These are phyloP conservation scores for Anoncus sp. DNA, from an alignment of 2,888 invertebrate species.

Conservation along the genomic window DNA sequence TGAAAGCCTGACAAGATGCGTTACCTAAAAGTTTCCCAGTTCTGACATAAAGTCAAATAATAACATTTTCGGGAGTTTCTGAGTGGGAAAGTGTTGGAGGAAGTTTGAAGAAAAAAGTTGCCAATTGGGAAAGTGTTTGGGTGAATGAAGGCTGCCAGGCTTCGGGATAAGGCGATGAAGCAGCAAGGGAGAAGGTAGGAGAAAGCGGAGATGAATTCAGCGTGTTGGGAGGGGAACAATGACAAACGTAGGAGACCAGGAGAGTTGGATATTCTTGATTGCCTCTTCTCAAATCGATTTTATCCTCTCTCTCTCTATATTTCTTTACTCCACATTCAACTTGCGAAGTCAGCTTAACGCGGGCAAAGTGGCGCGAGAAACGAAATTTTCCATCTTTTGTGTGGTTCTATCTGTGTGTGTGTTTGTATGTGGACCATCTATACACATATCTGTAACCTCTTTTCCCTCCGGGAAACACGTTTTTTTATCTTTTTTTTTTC, in stretches of 20 bases:
- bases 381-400: conserved; percentile 46
- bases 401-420: neutral
- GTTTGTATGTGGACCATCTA: conserved; percentile 2
- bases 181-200: neutral
- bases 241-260: neutral
- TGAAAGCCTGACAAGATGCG: too few relatives aligned
- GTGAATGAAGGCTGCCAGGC: too few relatives aligned
- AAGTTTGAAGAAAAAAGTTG: too few relatives aligned
- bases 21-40: too few relatives aligned
- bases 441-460: neutral
- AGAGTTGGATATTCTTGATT: conserved; percentile 48
- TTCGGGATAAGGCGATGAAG: neutral
- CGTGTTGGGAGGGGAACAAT: too few relatives aligned
- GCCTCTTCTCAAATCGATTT: conserved; percentile 63
- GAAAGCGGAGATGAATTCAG: neutral
- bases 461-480: conserved; percentile 2
- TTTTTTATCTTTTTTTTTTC: conserved; percentile 13
- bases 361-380: conserved; percentile 34
- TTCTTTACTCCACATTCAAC: conserved; percentile 28
- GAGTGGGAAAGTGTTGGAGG: too few relatives aligned
- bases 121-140: neutral
- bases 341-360: conserved; percentile 50
- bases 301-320: conserved; percentile 7
- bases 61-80: too few relatives aligned
- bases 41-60: too few relatives aligned